Evolutionary conservation across 2,113 vertebrate species (phyloP).

Genomic region (Leptosomus discolor): DNA sequence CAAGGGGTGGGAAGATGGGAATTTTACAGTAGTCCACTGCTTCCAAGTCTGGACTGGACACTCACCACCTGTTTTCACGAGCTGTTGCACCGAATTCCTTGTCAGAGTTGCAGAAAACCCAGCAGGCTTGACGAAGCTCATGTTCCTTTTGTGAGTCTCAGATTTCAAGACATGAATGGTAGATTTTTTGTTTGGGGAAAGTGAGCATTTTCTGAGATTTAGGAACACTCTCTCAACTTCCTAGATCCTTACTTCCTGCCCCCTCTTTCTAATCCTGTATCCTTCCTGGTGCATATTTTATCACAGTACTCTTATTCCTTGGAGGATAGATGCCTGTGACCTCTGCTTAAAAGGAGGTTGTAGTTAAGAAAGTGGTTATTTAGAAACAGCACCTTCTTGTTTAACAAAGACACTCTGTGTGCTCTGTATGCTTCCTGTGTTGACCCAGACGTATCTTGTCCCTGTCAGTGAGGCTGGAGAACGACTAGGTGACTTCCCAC

Average conservation of each 20-base stretch:
- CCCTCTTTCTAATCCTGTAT: neutral
- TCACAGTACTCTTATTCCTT: neutral
- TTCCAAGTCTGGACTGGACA: slow-evolving; percentile 53
- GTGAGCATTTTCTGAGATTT: slow-evolving; percentile 11
- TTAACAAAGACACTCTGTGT: neutral
- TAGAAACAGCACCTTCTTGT: neutral
- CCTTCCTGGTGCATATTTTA: slow-evolving; percentile 36
- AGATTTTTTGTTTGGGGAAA: slow-evolving; percentile 33
- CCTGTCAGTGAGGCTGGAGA: neutral
- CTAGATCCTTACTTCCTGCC: neutral
- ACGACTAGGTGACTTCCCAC: neutral
- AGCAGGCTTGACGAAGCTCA: neutral
- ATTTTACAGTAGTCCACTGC: slow-evolving; percentile 16
- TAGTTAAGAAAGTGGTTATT: neutral
- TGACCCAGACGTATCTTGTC: neutral
- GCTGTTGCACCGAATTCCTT: slow-evolving; percentile 37
- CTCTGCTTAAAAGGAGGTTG: neutral
- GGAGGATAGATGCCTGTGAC: neutral
- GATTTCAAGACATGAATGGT: slow-evolving; percentile 32
- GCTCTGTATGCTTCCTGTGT: neutral
- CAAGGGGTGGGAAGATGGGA: slow-evolving; percentile 27
- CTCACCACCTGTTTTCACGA: slow-evolving; percentile 57
- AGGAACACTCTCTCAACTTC: neutral
- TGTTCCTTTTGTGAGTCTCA: slow-evolving; percentile 17
- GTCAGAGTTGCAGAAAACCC: slow-evolving; percentile 22